These are phyloP conservation scores for Punctoribates punctum DNA, from an alignment of 2,888 invertebrate genomes.

Conservation along the genomic window DNA sequence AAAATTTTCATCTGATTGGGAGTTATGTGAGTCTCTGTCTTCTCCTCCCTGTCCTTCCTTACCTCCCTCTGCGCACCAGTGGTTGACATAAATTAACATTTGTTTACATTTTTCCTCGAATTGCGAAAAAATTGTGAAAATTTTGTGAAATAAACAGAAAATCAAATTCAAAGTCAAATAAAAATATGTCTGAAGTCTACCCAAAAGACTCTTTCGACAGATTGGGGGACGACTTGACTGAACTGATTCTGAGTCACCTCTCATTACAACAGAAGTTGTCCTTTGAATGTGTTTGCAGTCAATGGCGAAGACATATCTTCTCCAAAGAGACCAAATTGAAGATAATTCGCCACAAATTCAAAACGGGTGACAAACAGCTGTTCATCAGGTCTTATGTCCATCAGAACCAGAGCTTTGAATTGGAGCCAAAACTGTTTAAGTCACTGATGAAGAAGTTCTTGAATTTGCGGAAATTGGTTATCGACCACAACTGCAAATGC, in stretches of 20 bases:
- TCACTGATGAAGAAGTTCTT: background rate
- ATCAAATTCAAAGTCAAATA: background rate
- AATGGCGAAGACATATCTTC: background rate
- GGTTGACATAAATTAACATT: no score
- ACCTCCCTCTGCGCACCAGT: no score
- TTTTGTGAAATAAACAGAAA: background rate
- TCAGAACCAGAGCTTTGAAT: constrained; percentile 1
- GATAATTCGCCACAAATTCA: background rate
- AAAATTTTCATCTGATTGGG: no score
- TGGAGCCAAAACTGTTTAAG: background rate
- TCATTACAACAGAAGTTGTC: background rate
- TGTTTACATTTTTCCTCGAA: no score
- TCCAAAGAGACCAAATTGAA: background rate
- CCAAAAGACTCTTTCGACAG: background rate
- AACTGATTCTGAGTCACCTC: background rate
- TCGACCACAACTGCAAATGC: constrained; percentile 21
- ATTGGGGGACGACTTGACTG: background rate
- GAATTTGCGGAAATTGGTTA: background rate
- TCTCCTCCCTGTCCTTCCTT: no score
- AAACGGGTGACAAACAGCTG: background rate
- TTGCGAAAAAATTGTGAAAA: no score
- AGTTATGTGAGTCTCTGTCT: no score
- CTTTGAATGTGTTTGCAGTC: background rate
- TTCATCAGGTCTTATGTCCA: background rate
- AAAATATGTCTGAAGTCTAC: background rate